Percentiles rank a stretch among this genome's conserved stretches.
Evolutionary conservation across 2,113 vertebrate species (phyloP).

Genomic region (Percina caprodes): DNA sequence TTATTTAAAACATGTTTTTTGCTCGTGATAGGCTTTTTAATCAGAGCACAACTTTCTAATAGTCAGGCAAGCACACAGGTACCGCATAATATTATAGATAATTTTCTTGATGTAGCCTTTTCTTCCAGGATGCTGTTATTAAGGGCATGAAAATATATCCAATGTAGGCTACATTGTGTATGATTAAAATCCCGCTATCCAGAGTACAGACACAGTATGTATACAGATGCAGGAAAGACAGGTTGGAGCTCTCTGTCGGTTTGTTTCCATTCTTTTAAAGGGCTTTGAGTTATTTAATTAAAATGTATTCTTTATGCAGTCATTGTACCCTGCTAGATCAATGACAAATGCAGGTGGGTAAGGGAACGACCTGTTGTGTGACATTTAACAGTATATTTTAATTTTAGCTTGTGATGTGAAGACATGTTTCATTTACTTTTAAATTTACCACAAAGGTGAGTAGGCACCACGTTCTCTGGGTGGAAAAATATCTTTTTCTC

Average conservation of each 20-base stretch:
- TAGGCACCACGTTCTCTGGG: not conserved
- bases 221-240: slow-evolving; percentile 17
- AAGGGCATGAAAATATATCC: slow-evolving; percentile 59
- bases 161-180: slow-evolving; percentile 47
- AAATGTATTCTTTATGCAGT: slow-evolving; percentile 29
- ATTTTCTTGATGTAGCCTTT: slow-evolving; percentile 23
- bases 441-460: slow-evolving; percentile 32
- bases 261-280: slow-evolving; percentile 33
- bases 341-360: slow-evolving; percentile 41
- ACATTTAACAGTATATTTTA: slow-evolving; percentile 47
- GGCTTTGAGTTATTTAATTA: slow-evolving; percentile 3
- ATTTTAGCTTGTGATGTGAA: slow-evolving; percentile 22
- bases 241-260: slow-evolving; percentile 1
- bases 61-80: not conserved
- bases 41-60: not conserved
- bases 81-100: not conserved
- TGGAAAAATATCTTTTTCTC: slow-evolving; percentile 27
- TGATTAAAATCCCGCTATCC: slow-evolving; percentile 39
- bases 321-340: slow-evolving; percentile 44
- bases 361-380: slow-evolving; percentile 45
- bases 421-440: slow-evolving; percentile 32
- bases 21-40: slow-evolving; percentile 10
- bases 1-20: no score
- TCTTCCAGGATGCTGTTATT: slow-evolving; percentile 48
- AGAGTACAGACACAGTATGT: slow-evolving; percentile 23